A percentile compares a stretch with the other conserved stretches of the same genome.
These are phyloP conservation scores for Caenorhabditis briggsae DNA, from an alignment of 1,140 invertebrate species.

Conservation along the genomic window DNA sequence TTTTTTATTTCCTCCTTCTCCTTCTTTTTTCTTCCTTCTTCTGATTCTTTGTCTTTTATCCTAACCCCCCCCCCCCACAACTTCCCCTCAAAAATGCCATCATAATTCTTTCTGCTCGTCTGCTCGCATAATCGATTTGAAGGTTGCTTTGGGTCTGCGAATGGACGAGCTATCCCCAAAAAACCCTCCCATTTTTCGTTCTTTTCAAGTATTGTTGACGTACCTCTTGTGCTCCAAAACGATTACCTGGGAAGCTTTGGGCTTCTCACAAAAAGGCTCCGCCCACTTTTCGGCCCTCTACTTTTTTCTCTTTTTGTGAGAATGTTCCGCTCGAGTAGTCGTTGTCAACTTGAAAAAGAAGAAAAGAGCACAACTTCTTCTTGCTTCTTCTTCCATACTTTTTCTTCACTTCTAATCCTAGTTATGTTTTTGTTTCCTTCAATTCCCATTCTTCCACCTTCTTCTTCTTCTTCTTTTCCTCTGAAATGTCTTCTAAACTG, in stretches of 20 bases:
- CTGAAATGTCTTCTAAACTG: background rate
- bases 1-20: background rate
- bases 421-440: constrained; percentile 12
- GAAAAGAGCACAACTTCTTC: background rate
- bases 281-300: constrained; percentile 10
- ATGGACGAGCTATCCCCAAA: background rate
- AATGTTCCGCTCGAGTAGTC: constrained; percentile 53
- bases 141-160: background rate
- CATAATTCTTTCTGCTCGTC: background rate
- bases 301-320: constrained; percentile 22
- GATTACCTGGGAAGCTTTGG: constrained; percentile 39
- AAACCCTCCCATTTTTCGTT: background rate
- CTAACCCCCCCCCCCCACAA: background rate
- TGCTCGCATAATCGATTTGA: constrained; percentile 13
- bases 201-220: constrained; percentile 31
- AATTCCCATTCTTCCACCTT: background rate
- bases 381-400: background rate
- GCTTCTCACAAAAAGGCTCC: background rate
- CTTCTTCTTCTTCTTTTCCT: background rate
- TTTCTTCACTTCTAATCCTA: constrained; percentile 25
- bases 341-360: background rate
- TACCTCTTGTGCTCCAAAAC: constrained; percentile 25
- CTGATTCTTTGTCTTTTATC: background rate
- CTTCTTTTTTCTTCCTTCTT: background rate
- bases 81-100: background rate